Evolutionary conservation across 2,113 vertebrate genomes (phyloP), one percentile per base, ranked within the genome.

Genomic region (Procavia capensis): DNA sequence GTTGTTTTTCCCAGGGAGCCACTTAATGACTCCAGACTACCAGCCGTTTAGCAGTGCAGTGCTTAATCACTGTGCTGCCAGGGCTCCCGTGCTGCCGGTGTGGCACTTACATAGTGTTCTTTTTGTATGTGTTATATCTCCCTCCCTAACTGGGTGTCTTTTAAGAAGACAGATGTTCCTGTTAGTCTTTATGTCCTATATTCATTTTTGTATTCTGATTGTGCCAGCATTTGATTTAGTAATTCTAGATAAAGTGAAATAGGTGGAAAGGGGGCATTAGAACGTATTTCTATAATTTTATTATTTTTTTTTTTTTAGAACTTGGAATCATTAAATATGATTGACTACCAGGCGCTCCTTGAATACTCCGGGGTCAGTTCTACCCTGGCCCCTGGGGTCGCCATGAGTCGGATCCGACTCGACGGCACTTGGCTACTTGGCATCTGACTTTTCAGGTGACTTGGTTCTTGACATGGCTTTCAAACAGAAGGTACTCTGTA

Each of bases 391-490:
- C n/a, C n/a, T n/a, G n/a, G n/a, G n/a, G n/a, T n/a, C n/a, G n/a
- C n/a, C n/a, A n/a, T n/a, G n/a, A n/a, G n/a, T n/a, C n/a, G n/a
- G n/a, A n/a, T n/a, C n/a, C n/a, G n/a, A n/a, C n/a, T n/a, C n/a
- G n/a, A n/a, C n/a, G n/a, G n/a, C n/a, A n/a, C n/a, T n/a, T n/a
- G n/a, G n/a, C n/a, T 93, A 47, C 76, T 47, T n/a, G n/a, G n/a
- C 39, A 79, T 87, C 88, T 95, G 74, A 91, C 31, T 80, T 93
- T 91, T 94, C 24, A 91, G 31, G 20, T 88, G 45, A 91, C 41
- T 91, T 91, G 36, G 79, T 80, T 92, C 80, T 81, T 94, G 50
- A 94, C 85, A 34, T 85, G 17, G 25, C 57, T 95, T 88, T 75
- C 3, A 64, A 36, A 54, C 36, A 39, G 43, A 61, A 86, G 47